phyloP scores from a whole-genome alignment of 2,888 invertebrate genomes.

The Halictus ligatus region DNA sequence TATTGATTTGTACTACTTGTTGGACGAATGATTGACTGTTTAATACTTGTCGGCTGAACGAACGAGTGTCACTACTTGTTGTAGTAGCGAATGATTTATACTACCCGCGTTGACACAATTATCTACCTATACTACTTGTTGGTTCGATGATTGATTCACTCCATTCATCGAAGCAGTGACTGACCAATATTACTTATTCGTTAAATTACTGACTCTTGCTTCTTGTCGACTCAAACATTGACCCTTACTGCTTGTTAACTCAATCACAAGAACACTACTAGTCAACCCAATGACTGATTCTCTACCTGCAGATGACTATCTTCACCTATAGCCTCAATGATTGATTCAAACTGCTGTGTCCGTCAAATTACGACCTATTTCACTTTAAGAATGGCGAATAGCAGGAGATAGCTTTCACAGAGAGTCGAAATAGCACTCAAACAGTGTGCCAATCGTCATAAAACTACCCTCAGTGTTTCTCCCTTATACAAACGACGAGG shows the following conservation, averaged over 20 bases:
- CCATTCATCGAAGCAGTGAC: too few relatives aligned
- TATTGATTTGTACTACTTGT: not conserved
- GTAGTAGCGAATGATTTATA: too few relatives aligned
- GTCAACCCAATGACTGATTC: not conserved
- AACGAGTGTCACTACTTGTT: not conserved
- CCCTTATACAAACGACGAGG: not conserved
- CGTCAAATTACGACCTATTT: not conserved
- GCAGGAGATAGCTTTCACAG: not conserved
- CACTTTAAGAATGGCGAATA: not conserved
- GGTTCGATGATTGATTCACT: too few relatives aligned
- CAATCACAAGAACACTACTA: too few relatives aligned
- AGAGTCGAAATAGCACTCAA: slow-evolving; percentile 2
- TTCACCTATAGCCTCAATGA: not conserved
- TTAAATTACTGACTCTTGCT: too few relatives aligned
- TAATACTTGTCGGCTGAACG: not conserved
- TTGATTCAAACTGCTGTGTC: not conserved
- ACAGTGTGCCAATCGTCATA: slow-evolving; percentile 6
- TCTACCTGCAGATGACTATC: not conserved
- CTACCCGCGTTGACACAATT: too few relatives aligned
- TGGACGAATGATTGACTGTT: not conserved
- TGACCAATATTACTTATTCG: too few relatives aligned
- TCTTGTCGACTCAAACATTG: too few relatives aligned
- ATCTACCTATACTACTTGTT: too few relatives aligned
- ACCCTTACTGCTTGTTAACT: not conserved
- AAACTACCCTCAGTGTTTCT: not conserved